Evolutionary conservation across 2,888 invertebrate genomes (phyloP), one percentile per base, ranked within the genome.

Genomic region (Podabrus alpinus): DNA sequence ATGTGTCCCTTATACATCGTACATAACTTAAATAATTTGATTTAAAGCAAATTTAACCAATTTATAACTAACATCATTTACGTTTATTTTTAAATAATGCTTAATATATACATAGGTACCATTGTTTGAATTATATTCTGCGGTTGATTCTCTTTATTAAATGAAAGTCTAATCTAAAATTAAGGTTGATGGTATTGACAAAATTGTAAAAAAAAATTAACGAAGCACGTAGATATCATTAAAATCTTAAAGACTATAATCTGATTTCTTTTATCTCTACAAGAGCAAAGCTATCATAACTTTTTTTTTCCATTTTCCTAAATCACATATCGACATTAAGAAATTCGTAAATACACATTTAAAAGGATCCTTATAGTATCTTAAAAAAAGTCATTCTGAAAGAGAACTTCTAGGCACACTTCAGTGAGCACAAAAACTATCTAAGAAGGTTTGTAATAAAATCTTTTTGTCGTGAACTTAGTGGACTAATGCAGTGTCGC

Each of bases 401-500:
- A 64, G 45, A 45, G 60, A 66, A 69, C 73, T 69, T 66, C 61
- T 69, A 66, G 59, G 59, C 45, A 74, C 70, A 70, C 67, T 74
- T 24, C 66, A 69, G 59, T 72, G 60, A 45, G 29, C 71, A 69
- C 66, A 72, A 75, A 75, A 75, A 75, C 68, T 72, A 69, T 68
- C 61, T 29, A 21, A 69, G 66, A 59, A 76, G 77, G 80, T 78
- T 71, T 75, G 79, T 80, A 81, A 81, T 81, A 82, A 81, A 82
- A 83, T 83, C 69, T 67, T 81, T 81, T 79, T 80, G 79, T 77
- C 77, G 80, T 79, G 79, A 78, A 79, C 79, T 79, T 81, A 79
- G 76, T 71, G 77, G 70, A 76, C 78, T 80, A 80, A 81, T 80
- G 79, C 80, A 80, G 76, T 78, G 79, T 81, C 80, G 81, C 80